These are phyloP conservation scores for Drosophila nigritarsus DNA, from an alignment of 2,888 invertebrate species.

Conservation along the genomic window DNA sequence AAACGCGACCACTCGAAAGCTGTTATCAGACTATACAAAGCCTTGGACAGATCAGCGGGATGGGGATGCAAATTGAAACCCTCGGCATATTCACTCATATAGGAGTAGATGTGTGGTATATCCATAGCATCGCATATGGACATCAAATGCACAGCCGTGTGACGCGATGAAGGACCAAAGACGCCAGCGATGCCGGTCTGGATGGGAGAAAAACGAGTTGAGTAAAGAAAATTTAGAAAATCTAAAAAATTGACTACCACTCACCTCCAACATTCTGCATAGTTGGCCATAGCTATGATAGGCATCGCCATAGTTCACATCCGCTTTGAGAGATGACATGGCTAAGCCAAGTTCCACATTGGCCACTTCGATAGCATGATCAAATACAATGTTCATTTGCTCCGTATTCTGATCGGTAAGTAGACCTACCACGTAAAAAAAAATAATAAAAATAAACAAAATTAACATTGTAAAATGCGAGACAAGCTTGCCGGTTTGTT, in stretches of 20 bases:
- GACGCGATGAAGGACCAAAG: conserved; percentile 91
- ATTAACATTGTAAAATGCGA: conserved; percentile 12
- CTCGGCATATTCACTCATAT: conserved; percentile 89
- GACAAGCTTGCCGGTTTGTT: conserved; percentile 64
- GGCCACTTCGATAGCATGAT: conserved; percentile 81
- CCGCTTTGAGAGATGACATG: conserved; percentile 71
- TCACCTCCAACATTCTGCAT: conserved; percentile 86
- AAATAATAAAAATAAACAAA: too few relatives aligned
- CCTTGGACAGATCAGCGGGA: conserved; percentile 88
- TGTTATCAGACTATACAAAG: conserved; percentile 89
- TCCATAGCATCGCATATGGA: conserved; percentile 93
- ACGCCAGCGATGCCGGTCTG: conserved; percentile 91
- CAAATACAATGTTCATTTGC: conserved; percentile 80
- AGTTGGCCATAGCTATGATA: conserved; percentile 86
- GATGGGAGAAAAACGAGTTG: background rate
- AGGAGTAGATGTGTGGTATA: conserved; percentile 93
- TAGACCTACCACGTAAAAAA: too few relatives aligned
- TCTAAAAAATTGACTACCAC: background rate
- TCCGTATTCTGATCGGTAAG: conserved; percentile 80
- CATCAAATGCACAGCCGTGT: conserved; percentile 91
- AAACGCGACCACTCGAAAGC: conserved; percentile 93
- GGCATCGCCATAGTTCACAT: conserved; percentile 86
- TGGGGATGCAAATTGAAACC: conserved; percentile 90
- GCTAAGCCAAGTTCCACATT: conserved; percentile 71
- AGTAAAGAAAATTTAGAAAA: background rate